A percentile compares a stretch with the other conserved stretches of the same genome.
Evolutionary conservation across 2,888 invertebrate genomes (phyloP).

Genomic region (Entomobrya proxima): DNA sequence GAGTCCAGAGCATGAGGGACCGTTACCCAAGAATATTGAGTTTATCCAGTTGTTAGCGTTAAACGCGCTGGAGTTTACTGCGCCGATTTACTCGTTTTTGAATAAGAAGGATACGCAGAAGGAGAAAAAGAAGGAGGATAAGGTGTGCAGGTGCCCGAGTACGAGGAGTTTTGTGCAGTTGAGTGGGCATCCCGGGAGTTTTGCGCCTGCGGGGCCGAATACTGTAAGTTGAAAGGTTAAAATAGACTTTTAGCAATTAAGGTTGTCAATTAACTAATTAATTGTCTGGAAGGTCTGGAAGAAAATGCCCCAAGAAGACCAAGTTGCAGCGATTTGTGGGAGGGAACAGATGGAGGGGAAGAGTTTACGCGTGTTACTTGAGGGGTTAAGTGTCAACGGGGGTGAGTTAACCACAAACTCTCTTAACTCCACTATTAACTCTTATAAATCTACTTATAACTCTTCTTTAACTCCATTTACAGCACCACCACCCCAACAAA

Average conservation of each 20-base stretch:
- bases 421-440: neutral
- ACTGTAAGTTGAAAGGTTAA: no score
- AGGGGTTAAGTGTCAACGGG: neutral
- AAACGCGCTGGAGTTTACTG: constrained; percentile 74
- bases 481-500: neutral
- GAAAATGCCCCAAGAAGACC: constrained; percentile 82
- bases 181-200: constrained; percentile 93
- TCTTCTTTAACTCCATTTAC: neutral
- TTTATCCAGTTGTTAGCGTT: constrained; percentile 72
- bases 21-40: constrained; percentile 62
- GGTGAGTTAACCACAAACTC: neutral
- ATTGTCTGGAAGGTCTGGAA: no score
- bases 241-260: no score
- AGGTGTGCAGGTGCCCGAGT: constrained; percentile 62
- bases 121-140: neutral
- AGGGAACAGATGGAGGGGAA: neutral
- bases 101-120: constrained; percentile 31
- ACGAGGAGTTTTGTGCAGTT: constrained; percentile 82
- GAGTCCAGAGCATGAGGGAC: neutral
- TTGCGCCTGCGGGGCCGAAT: constrained; percentile 94
- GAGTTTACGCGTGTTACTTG: neutral
- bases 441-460: neutral
- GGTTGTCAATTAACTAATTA: no score
- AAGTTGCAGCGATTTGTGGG: constrained; percentile 78
- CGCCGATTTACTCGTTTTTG: constrained; percentile 68